phyloP scores from a whole-genome alignment of 2,888 invertebrate species.

The Venustoraphidia nigricollis region DNA sequence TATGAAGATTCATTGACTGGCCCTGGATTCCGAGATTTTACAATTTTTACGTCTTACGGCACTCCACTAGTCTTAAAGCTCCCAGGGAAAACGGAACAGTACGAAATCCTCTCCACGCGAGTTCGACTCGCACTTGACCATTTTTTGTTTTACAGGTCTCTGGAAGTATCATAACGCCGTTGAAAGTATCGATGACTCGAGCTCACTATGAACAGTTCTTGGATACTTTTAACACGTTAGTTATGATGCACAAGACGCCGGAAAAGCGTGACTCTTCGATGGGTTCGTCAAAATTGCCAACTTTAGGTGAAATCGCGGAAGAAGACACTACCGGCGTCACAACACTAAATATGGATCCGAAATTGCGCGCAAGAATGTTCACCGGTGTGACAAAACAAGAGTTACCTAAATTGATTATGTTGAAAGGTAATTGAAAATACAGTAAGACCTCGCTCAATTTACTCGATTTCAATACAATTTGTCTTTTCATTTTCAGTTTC shows the following conservation, averaged over 20 bases:
- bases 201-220: conserved; percentile 82
- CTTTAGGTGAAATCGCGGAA: conserved; percentile 25
- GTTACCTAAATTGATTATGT: background rate
- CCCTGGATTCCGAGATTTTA: no score
- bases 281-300: conserved; percentile 15
- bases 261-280: conserved; percentile 20
- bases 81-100: no score
- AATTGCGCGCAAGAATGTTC: conserved; percentile 39
- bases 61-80: no score
- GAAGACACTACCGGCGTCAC: conserved; percentile 30
- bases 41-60: no score
- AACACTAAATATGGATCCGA: conserved; percentile 44
- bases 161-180: conserved; percentile 66
- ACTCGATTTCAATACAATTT: no score
- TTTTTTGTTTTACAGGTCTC: conserved; percentile 35
- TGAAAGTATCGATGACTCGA: conserved; percentile 73
- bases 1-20: no score
- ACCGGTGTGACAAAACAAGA: conserved; percentile 6
- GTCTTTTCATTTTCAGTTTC: conserved; percentile 31
- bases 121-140: no score
- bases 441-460: no score
- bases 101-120: no score
- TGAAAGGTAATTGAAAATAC: background rate
- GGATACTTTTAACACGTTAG: conserved; percentile 40
- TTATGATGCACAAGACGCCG: conserved; percentile 15